Evolutionary conservation across 2,797 vertebrate species (phyloP).

Genomic region (Octomys mimax): DNA sequence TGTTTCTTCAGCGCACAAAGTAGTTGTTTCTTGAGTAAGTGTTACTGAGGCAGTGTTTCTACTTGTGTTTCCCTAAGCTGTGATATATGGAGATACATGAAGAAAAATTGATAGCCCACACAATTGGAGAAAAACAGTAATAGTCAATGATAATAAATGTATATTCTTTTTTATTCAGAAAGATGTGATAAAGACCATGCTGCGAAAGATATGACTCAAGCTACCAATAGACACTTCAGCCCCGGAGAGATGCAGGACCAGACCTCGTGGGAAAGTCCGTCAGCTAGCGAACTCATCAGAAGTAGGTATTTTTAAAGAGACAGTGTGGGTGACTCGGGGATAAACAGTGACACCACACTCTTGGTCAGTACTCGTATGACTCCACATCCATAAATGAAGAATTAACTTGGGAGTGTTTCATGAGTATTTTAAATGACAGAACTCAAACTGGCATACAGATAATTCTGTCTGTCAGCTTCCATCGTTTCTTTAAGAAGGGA

Average conservation of each 20-base stretch:
- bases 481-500: constrained; percentile 38
- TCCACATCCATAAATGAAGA: constrained; percentile 55
- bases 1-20: neutral
- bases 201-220: constrained; percentile 85
- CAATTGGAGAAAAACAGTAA: neutral
- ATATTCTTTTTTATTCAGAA: constrained; percentile 89
- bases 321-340: constrained; percentile 75
- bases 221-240: constrained; percentile 86
- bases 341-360: constrained; percentile 72
- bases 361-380: constrained; percentile 80
- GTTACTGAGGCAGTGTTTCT: neutral
- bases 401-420: constrained; percentile 75
- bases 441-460: constrained; percentile 54
- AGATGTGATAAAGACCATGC: constrained; percentile 88
- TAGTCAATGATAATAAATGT: neutral
- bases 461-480: neutral
- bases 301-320: constrained; percentile 92
- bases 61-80: neutral
- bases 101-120: neutral
- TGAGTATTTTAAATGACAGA: constrained; percentile 43
- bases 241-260: constrained; percentile 89
- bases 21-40: neutral
- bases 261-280: constrained; percentile 88
- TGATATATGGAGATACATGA: neutral
- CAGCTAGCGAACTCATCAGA: constrained; percentile 93